Base-by-base conservation (phyloP, 2,888 invertebrate species). In the Lamellibrachia columna region DNA sequence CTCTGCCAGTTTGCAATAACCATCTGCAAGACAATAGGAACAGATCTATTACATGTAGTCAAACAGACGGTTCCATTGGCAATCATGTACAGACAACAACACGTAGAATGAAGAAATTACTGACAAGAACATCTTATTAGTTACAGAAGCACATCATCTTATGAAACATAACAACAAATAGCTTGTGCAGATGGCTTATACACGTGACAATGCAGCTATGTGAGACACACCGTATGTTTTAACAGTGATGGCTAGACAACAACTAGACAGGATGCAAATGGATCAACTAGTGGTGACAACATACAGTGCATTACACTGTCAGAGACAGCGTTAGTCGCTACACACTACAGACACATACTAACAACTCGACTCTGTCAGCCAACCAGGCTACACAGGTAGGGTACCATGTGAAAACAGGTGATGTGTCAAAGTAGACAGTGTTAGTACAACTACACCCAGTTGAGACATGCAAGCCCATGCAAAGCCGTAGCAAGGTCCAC, bases 1-100 rank as follows among this genome's bases (percentile, higher is more conserved):
- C 90, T 94, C 94, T 58, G 92, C 92, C 92, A 94, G 91, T 53
- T 94, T 94, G 9, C 93, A 92, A 91, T 94, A 94, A 8, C 94
- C 93, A 92, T 92, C 94, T 90, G 93, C 92, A 93, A 93, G 28
- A 91, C 40, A 93, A 92, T 15, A 40, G 52, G 53, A 55, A 52
- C 75, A 28, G n/a, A 6, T 92, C 11, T 11, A 55, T 11, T 55
- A 53, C 92, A 53, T 60, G 9, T 55, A 58, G 40, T 53, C 22
- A 55, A 55, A 58, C 40, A 55, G 52, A 55, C 40, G 22, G 75
- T 6, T 75, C 22, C n/a, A 75, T 75, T 6, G n/a, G n/a, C 75
- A 75, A 22, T 40, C 40, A 40, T 75, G 75, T 75, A 15, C n/a
- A 75, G n/a, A 75, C n/a, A 22, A 75, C 75, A 22, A 22, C 75